Conservation (phyloP, 2,113 vertebrate species). For the Pyrgilauda ruficollis region DNA sequence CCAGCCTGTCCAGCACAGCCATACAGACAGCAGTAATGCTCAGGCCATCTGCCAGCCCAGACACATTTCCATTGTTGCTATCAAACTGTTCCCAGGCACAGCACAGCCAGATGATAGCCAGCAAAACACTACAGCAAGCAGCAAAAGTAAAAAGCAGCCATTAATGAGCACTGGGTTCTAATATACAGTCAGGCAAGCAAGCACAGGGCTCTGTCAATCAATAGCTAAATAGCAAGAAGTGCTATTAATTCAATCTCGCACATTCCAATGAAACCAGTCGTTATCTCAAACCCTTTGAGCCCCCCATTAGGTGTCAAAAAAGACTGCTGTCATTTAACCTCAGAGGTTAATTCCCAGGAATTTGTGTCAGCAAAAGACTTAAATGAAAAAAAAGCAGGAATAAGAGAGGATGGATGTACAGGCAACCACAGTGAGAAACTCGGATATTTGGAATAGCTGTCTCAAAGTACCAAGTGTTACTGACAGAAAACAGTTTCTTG, state of each 20-base stretch:
- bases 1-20: background rate
- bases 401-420: background rate
- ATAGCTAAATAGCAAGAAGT: background rate
- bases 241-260: background rate
- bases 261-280: background rate
- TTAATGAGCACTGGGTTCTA: background rate
- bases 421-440: background rate
- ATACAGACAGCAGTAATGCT: background rate
- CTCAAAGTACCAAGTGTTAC: background rate
- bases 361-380: background rate
- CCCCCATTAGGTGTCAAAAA: background rate
- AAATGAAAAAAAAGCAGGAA: background rate
- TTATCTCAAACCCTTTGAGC: background rate
- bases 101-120: background rate
- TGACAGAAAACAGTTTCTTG: background rate
- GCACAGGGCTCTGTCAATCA: background rate
- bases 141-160: background rate
- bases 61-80: fast-evolving
- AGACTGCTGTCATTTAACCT: background rate
- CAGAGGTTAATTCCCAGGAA: background rate
- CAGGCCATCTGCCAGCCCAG: background rate
- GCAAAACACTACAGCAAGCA: background rate
- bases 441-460: background rate
- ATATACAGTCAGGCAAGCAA: background rate
- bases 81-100: background rate